Evolutionary conservation across 2,113 vertebrate genomes (phyloP).

Genomic region (Aldabrachelys gigantea): DNA sequence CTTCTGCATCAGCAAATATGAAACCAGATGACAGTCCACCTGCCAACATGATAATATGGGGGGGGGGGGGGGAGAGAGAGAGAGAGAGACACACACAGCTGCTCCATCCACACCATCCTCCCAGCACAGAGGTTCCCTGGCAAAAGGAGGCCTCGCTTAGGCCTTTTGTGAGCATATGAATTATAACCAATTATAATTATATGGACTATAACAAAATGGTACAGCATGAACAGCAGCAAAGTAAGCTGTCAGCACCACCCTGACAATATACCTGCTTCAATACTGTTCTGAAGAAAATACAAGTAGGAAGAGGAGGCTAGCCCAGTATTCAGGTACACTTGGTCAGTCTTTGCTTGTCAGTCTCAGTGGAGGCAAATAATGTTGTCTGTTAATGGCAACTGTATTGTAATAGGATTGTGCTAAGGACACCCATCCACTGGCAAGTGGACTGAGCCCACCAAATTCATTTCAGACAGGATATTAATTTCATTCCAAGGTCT

Average conservation of each 20-base stretch:
- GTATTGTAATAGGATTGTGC: neutral
- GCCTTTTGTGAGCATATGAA: neutral
- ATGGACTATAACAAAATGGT: neutral
- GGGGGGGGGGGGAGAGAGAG: too few species aligned
- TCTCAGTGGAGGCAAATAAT: neutral
- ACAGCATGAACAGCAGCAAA: neutral
- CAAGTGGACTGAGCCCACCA: neutral
- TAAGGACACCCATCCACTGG: neutral
- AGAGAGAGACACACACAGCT: neutral
- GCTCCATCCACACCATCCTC: neutral
- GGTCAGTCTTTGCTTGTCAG: neutral
- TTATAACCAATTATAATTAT: neutral
- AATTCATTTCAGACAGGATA: neutral
- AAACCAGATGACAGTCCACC: neutral
- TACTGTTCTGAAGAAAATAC: neutral
- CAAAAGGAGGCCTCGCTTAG: neutral
- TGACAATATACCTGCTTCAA: neutral
- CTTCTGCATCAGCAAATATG: neutral
- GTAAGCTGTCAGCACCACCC: neutral
- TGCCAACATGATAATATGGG: neutral
- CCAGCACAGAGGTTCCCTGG: neutral
- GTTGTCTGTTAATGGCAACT: neutral
- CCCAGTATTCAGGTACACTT: neutral
- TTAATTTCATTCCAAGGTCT: neutral
- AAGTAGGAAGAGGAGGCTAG: neutral